Percentiles rank a stretch among this genome's conserved stretches.
Conservation (phyloP, 2,797 vertebrate genomes). For the Hafferia zeledoni region DNA sequence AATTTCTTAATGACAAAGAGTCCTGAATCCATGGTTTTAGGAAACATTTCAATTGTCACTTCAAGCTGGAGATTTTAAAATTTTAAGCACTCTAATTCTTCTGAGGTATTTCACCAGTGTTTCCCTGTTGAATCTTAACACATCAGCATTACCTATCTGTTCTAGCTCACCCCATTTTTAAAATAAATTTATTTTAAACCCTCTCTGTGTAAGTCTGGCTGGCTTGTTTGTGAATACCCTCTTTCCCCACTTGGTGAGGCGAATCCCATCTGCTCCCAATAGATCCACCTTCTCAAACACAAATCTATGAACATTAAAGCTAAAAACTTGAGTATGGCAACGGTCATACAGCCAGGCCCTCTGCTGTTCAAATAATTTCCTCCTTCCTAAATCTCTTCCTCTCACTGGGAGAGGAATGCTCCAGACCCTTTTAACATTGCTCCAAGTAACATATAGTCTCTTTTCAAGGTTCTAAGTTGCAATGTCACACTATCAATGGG, state of each 20-base stretch:
- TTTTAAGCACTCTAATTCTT: neutral
- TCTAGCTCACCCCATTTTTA: neutral
- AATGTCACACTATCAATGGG: neutral
- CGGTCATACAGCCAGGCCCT: neutral
- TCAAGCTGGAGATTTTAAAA: neutral
- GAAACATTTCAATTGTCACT: neutral
- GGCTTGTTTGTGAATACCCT: neutral
- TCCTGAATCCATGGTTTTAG: neutral
- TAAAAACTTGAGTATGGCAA: neutral
- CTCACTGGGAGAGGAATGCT: neutral
- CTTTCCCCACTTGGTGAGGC: neutral
- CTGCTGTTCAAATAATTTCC: neutral
- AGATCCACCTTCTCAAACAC: neutral
- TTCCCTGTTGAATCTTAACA: neutral
- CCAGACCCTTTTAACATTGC: neutral
- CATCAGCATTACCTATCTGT: neutral
- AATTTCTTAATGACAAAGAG: neutral
- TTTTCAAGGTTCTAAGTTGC: neutral
- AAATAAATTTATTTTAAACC: neutral
- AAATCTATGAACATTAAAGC: neutral
- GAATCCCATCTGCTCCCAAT: neutral
- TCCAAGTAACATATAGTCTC: neutral
- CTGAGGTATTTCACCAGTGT: fast-evolving
- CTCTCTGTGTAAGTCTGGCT: neutral
- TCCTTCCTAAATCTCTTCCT: neutral